phyloP scores from a whole-genome alignment of 2,888 invertebrate genomes.

The Exocentrus adspersus region DNA sequence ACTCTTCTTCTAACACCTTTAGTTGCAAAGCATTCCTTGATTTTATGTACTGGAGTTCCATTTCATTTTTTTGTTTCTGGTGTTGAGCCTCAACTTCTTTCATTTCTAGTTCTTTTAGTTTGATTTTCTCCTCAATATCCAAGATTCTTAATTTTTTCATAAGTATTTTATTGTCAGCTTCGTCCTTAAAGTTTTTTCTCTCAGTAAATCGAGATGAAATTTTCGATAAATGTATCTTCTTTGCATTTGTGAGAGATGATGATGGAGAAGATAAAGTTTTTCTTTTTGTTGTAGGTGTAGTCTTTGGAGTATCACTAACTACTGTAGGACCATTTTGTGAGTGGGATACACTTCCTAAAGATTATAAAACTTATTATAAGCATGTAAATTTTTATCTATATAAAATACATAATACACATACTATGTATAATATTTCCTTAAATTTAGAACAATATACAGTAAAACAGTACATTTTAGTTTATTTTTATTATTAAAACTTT shows the following conservation, averaged over 20 bases:
- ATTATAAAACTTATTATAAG: no score
- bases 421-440: no score
- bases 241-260: no score
- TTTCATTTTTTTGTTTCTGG: neutral
- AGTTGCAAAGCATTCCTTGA: neutral
- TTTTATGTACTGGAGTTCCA: neutral
- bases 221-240: neutral
- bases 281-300: neutral
- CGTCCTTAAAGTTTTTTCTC: neutral
- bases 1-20: neutral
- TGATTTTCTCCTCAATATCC: neutral
- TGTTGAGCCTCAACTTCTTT: neutral
- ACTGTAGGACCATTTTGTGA: no score
- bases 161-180: neutral
- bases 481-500: no score
- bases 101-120: neutral
- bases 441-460: no score
- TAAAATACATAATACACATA: no score
- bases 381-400: no score
- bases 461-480: no score
- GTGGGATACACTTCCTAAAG: no score
- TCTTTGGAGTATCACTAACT: no score
- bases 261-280: no score
- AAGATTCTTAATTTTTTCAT: neutral
- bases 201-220: neutral